These are phyloP conservation scores for Charina bottae DNA, from an alignment of 2,113 vertebrate genomes.

Conservation along the genomic window DNA sequence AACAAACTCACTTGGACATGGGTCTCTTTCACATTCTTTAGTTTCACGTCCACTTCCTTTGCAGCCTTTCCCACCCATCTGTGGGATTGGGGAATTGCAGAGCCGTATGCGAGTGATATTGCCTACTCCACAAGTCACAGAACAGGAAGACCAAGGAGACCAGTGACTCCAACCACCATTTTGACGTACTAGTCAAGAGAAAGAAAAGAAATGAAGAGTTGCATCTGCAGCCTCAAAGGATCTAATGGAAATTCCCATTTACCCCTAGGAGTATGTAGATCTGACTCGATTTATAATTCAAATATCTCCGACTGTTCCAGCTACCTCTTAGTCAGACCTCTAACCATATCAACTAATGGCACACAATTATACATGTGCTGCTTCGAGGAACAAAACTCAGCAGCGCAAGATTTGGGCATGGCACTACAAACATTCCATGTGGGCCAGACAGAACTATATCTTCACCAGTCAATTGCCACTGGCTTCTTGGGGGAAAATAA, in stretches of 20 bases:
- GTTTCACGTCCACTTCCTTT: constrained; percentile 91
- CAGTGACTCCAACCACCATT: constrained; percentile 97
- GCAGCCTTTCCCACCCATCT: constrained; percentile 91
- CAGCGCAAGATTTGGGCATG: neutral
- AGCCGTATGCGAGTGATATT: constrained; percentile 95
- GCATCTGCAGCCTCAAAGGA: neutral
- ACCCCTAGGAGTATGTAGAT: neutral
- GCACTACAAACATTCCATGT: neutral
- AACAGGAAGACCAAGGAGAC: constrained; percentile 97
- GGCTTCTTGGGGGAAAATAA: neutral
- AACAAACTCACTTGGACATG: constrained; percentile 85
- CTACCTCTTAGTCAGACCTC: neutral
- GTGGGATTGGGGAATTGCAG: constrained; percentile 94
- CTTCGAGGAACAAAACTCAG: neutral
- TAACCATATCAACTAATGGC: neutral
- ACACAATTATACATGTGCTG: neutral
- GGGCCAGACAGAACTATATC: neutral
- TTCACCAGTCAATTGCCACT: neutral
- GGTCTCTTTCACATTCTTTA: constrained; percentile 83
- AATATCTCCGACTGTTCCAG: neutral
- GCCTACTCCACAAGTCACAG: constrained; percentile 89
- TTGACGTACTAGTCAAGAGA: constrained; percentile 82
- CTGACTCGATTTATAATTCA: neutral
- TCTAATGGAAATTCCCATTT: neutral
- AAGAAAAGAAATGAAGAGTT: constrained; percentile 3